These are phyloP conservation scores for Noctua fimbriata DNA, from an alignment of 2,888 invertebrate species.

Conservation along the genomic window DNA sequence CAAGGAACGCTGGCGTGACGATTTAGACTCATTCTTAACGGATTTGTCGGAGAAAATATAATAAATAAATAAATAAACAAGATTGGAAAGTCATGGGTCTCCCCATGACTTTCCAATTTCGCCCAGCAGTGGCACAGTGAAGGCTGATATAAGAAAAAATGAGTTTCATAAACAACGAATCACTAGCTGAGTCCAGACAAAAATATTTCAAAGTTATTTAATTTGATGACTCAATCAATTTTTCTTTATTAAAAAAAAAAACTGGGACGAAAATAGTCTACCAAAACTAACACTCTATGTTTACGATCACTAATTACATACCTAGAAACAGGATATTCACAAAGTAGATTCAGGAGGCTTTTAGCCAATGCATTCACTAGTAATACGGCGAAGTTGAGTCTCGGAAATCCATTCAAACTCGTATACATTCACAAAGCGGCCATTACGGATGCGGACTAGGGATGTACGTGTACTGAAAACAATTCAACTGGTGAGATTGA, in stretches of 20 bases:
- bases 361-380: constrained; percentile 32
- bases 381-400: constrained; percentile 48
- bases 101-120: too few relatives aligned
- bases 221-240: not conserved
- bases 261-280: not conserved
- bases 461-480: constrained; percentile 27
- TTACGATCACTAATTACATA: not conserved
- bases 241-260: not conserved
- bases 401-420: constrained; percentile 59
- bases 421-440: constrained; percentile 53
- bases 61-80: too few relatives aligned
- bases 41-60: too few relatives aligned
- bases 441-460: constrained; percentile 47
- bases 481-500: constrained; percentile 27
- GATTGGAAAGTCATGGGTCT: too few relatives aligned
- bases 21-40: too few relatives aligned
- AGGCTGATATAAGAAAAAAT: not conserved
- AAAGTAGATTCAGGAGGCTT: constrained; percentile 8
- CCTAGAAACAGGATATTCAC: not conserved
- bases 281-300: not conserved
- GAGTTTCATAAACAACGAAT: too few relatives aligned
- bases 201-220: too few relatives aligned
- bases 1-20: too few relatives aligned
- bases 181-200: too few relatives aligned
- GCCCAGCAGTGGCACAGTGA: too few relatives aligned